Base-by-base conservation (phyloP, 2,888 invertebrate genomes). In the Phaedon cochleariae region DNA sequence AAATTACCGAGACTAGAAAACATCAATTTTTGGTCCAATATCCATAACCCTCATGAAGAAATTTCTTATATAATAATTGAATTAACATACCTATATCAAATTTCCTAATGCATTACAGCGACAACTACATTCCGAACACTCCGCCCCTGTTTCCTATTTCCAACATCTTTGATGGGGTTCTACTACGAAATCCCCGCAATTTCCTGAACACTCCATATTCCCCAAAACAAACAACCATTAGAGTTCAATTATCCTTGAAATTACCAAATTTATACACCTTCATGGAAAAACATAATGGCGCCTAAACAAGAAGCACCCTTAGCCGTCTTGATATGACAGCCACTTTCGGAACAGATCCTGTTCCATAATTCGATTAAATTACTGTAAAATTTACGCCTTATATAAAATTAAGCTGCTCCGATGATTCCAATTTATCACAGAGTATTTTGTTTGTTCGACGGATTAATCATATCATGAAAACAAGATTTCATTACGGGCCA, bases 231-330 rank as follows among this genome's bases (percentile, higher is more conserved):
- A 74, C 76, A 76, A 71, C 75, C 75, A 77, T 77, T 73, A 74
- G 70, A 64, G 75, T 71, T 76, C 76, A 78, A 79, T 77, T 77
- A 78, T 75, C 72, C 77, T 74, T 77, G 72, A 77, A 77, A 77
- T 77, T 79, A 73, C 72, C 65, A 65, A 75, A 77, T 76, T 76
- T 76, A 73, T 74, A 73, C 73, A 76, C 73, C 71, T 74, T 70
- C 65, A 69, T 72, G 68, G 71, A 73, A 74, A 74, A 74, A 74
- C 64, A 64, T 64, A 59, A 64, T 69, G 59, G 66, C 62, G 64
- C 59, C 60, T 65, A 68, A 73, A 69, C 68, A 70, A 68, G 64
- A 67, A 62, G 34, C 21, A 58, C 37, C n/a, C 31, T 37, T 57
- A 57, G 20, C 26, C 51, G 52, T 67, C 67, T 64, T 64, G 61